Evolutionary conservation across 1,140 invertebrate species (phyloP), one percentile per base, ranked within the genome.

Genomic region (Trichonephila clavata): DNA sequence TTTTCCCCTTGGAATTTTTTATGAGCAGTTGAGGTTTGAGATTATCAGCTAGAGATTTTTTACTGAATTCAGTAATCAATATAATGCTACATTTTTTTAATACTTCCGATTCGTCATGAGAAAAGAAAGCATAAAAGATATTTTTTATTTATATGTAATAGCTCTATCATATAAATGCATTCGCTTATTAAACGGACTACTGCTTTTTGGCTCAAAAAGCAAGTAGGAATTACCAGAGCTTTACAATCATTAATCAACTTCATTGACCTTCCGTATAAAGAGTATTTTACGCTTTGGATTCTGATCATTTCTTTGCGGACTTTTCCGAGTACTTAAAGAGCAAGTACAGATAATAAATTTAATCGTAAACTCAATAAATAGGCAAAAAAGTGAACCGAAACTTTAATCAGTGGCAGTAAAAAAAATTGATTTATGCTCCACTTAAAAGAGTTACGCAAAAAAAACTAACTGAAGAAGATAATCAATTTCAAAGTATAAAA

Each of bases 281-380:
- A 32, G 27, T 5, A 18, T 77, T 77, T 32, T 77, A 39, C 27
- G 71, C 71, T 32, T 32, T 39, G 27, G 14, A 16, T 77, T 77
- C 27, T 77, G 32, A 77, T 77, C 24, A 32, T 77, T 24, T 21
- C 65, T 68, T 20, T 13, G 21, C 65, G 10, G 21, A 63, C 16
- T 63, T 18, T 63, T 63, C 61, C 21, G 14, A 0, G 61, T 63
- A n/a, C 32, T 77, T 77, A 77, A 77, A 77, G 3, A 18, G 71
- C 27, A 77, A 77, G 18, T 0, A 18, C 71, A 59, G 43, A 84
- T 84, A 57, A 84, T 84, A 84, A 60, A 84, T 84, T 24, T 60
- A 84, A 59, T 20, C 83, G 6, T 84, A 60, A 60, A 84, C 21
- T 60, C 57, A 60, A 84, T 84, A 59, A 84, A 84, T 84, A 84